These are phyloP conservation scores for Dromaius novaehollandiae DNA, from an alignment of 2,113 vertebrate genomes.

Conservation along the genomic window DNA sequence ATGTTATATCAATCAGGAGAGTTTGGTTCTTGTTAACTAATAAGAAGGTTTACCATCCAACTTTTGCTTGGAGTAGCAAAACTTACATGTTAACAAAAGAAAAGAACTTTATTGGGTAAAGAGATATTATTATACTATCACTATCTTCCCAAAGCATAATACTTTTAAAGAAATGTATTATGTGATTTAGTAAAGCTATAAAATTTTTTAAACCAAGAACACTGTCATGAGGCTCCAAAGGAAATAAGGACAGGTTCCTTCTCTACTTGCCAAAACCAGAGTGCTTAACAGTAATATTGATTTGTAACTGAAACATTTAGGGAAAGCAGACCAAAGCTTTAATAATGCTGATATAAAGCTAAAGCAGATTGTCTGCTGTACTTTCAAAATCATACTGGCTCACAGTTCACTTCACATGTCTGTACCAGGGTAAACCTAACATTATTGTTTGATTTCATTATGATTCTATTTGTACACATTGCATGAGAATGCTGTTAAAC, in stretches of 20 bases:
- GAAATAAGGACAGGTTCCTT: background rate
- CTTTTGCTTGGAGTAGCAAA: background rate
- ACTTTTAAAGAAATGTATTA: background rate
- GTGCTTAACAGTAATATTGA: background rate
- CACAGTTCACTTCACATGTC: background rate
- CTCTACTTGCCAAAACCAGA: background rate
- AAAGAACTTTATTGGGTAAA: background rate
- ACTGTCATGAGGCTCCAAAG: background rate
- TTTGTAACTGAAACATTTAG: background rate
- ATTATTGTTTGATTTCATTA: background rate
- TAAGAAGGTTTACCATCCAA: background rate
- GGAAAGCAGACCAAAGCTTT: background rate
- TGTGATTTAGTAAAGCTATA: background rate
- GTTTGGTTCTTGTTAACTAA: background rate
- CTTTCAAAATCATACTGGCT: background rate
- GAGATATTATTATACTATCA: background rate
- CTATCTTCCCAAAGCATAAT: background rate
- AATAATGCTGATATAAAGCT: background rate
- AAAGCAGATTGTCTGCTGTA: background rate
- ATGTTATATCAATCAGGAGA: background rate
- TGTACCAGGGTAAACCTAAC: background rate
- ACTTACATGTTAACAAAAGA: background rate
- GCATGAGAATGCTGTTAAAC: background rate
- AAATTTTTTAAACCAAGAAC: background rate
- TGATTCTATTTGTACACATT: background rate